Evolutionary conservation across 2,797 vertebrate species (phyloP).

Genomic region (Danio kyathit): DNA sequence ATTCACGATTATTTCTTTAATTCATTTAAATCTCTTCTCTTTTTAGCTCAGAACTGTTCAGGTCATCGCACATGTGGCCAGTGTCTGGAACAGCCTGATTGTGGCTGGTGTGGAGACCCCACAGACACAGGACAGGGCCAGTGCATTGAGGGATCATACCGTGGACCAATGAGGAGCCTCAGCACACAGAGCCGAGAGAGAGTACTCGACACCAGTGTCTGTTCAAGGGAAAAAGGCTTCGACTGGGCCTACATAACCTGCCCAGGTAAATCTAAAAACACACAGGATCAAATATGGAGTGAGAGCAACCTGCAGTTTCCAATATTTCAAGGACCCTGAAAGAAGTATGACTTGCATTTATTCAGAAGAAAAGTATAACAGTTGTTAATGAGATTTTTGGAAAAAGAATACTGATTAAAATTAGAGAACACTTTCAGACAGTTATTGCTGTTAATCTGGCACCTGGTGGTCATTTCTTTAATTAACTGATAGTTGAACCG

Average conservation of each 20-base stretch:
- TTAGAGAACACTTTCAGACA: no score
- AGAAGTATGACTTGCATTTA: no score
- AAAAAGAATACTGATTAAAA: no score
- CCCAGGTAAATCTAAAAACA: slow-evolving; percentile 81
- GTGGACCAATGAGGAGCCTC: slow-evolving; percentile 84
- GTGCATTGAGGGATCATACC: slow-evolving; percentile 88
- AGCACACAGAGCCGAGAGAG: slow-evolving; percentile 74
- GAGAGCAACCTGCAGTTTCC: background rate
- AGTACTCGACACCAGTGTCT: slow-evolving; percentile 84
- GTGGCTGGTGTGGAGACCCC: slow-evolving; percentile 93
- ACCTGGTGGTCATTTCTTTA: no score
- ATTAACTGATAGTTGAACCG: no score
- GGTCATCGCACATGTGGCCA: slow-evolving; percentile 88
- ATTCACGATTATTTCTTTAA: background rate
- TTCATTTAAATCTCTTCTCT: background rate
- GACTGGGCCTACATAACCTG: slow-evolving; percentile 96
- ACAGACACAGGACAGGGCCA: slow-evolving; percentile 89
- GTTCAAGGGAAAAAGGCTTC: slow-evolving; percentile 84
- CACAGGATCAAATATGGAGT: background rate
- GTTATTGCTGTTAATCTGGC: no score
- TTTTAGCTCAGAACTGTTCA: slow-evolving; percentile 90
- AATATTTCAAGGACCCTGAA: no score
- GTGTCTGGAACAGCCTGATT: slow-evolving; percentile 89
- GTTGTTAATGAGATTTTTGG: no score
- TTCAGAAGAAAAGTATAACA: no score